A percentile compares a stretch with the other conserved stretches of the same genome.
Evolutionary conservation across 2,888 invertebrate genomes (phyloP).

Genomic region (Sclerodermus sp.): DNA sequence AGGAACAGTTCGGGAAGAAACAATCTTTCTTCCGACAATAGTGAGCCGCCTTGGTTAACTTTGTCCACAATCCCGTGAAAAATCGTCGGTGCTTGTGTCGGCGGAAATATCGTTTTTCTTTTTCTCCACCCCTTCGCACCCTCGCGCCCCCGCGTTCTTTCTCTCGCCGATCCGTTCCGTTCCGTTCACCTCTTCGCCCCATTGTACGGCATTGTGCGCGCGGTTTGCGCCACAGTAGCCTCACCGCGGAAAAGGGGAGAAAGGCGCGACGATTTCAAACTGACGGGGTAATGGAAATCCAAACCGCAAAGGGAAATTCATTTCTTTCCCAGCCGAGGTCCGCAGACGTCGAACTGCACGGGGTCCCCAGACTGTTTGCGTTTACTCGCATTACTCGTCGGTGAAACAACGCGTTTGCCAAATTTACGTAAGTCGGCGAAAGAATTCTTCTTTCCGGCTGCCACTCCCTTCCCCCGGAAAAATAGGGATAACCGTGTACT

Average conservation of each 20-base stretch:
- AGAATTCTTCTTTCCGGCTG: too few relatives aligned
- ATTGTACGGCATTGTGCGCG: constrained; percentile 5
- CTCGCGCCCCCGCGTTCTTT: constrained; percentile 4
- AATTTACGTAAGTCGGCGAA: too few relatives aligned
- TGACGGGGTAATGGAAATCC: constrained; percentile 23
- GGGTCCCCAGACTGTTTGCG: too few relatives aligned
- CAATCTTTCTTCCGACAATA: neutral
- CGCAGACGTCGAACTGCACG: neutral
- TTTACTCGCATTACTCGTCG: too few relatives aligned
- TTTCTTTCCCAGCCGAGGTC: constrained; percentile 9
- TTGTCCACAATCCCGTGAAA: constrained; percentile 12
- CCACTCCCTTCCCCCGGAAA: too few relatives aligned
- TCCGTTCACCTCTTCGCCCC: neutral
- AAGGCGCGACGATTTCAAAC: neutral
- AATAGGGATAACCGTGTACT: too few relatives aligned
- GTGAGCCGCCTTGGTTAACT: constrained; percentile 9
- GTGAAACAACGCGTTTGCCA: too few relatives aligned
- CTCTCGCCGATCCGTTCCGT: neutral
- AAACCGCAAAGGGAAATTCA: constrained; percentile 18
- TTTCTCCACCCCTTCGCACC: neutral
- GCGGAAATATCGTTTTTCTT: constrained; percentile 11
- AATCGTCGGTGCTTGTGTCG: constrained; percentile 1
- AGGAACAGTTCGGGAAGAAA: too few relatives aligned
- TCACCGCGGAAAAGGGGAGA: neutral
- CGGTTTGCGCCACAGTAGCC: neutral